Conservation (phyloP, 1,140 invertebrate genomes). For the Drosophila nigrodunni region DNA sequence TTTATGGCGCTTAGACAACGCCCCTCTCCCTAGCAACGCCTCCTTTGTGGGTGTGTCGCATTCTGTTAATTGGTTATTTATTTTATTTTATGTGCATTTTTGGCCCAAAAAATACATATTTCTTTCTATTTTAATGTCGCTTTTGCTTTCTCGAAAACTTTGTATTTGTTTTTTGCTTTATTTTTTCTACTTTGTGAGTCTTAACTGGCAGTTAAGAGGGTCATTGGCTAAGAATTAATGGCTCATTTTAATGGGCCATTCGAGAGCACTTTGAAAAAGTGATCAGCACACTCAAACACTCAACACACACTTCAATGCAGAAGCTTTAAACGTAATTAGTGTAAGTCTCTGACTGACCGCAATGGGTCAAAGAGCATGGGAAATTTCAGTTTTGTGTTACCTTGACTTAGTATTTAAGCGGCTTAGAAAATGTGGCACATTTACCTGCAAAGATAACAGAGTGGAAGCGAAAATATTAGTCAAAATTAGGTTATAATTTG, state of each 20-base stretch:
- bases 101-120: slow-evolving; percentile 33
- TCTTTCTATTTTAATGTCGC: slow-evolving; percentile 62
- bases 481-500: background rate
- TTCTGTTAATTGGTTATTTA: slow-evolving; percentile 75
- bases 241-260: slow-evolving; percentile 76
- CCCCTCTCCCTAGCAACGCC: background rate
- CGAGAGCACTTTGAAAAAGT: slow-evolving; percentile 70
- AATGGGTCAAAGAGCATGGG: slow-evolving; percentile 55
- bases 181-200: slow-evolving; percentile 23
- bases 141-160: slow-evolving; percentile 33
- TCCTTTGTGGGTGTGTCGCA: slow-evolving; percentile 5
- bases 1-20: slow-evolving; percentile 37
- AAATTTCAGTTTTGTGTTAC: slow-evolving; percentile 55
- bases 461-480: slow-evolving; percentile 6
- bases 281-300: slow-evolving; percentile 47
- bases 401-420: slow-evolving; percentile 27
- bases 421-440: slow-evolving; percentile 14
- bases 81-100: slow-evolving; percentile 68
- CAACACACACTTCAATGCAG: slow-evolving; percentile 28
- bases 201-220: slow-evolving; percentile 48
- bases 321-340: slow-evolving; percentile 60
- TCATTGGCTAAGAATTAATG: slow-evolving; percentile 76
- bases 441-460: slow-evolving; percentile 51
- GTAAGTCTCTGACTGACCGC: slow-evolving; percentile 32
- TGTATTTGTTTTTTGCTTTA: slow-evolving; percentile 11